Base-by-base conservation (phyloP, 2,797 vertebrate species). In the Denticeps clupeoides region DNA sequence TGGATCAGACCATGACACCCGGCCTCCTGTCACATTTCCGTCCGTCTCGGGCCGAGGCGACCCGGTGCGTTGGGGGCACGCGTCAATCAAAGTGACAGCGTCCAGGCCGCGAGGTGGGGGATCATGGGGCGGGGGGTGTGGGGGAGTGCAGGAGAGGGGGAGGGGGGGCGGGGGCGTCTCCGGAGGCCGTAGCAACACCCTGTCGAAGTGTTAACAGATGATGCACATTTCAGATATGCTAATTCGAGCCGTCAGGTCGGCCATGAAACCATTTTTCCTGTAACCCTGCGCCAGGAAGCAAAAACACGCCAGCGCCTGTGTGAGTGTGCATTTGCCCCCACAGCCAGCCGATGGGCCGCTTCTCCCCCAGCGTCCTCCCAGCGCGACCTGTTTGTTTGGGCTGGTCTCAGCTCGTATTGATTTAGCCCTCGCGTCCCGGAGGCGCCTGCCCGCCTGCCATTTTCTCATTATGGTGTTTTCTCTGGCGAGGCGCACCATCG, bases 201-300 rank as follows among this genome's bases (percentile, higher is more conserved):
- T 82, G 78, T 82, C 79, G 80, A 75, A 80, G 72, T 69, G 79
- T 65, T 75, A 80, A 78, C 80, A 83, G 81, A 84, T 71, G 73
- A 83, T 80, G 78, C 74, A 76, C 72, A 67, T 82, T 82, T 73
- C 73, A 77, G 62, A 75, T 68, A 69, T 60, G 74, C 73, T 81
- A 79, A 84, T 79, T 73, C 71, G 77, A 81, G 71, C 62, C 69
- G 79, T 80, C 83, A 82, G 69, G 62, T 68, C 62, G 67, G 74
- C 73, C 72, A 82, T 84, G 82, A 82, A 82, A 80, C 78, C 82
- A 79, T 79, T 81, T 82, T 77, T 74, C 76, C 73, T n/a, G n/a
- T n/a, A n/a, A n/a, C 18, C 16, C 35, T 38, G 18, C 33, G 9
- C 7, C 33, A 37, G 5, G 18, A 22, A 51, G 37, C 32, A 53